Evolutionary conservation across 2,113 vertebrate genomes (phyloP).

Genomic region (Ciconia boyciana): DNA sequence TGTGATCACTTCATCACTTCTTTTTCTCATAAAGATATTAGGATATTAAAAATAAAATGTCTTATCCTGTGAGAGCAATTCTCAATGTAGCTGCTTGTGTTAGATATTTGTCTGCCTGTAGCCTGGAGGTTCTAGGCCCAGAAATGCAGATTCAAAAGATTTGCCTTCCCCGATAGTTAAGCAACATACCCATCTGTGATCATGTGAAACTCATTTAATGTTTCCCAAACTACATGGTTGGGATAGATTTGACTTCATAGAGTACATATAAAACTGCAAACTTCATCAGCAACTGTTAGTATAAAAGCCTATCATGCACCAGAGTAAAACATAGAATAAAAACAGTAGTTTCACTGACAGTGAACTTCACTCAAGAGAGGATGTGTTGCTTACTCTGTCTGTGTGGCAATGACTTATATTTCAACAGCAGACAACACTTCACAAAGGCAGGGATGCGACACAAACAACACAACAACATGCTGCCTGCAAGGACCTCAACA

Average conservation of each 20-base stretch:
- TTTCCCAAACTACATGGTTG: not conserved
- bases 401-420: not conserved
- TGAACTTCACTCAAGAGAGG: not conserved
- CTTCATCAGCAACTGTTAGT: not conserved
- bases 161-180: not conserved
- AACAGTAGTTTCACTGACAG: not conserved
- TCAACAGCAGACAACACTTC: not conserved
- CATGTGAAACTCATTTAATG: not conserved
- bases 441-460: not conserved
- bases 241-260: not conserved
- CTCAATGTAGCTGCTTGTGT: not conserved
- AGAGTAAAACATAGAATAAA: not conserved
- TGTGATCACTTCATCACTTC: not conserved
- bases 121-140: not conserved
- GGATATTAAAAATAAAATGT: not conserved
- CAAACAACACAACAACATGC: accelerated
- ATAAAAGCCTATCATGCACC: not conserved
- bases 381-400: not conserved
- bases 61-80: not conserved
- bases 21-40: not conserved
- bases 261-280: not conserved
- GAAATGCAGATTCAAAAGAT: not conserved
- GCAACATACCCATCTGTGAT: not conserved
- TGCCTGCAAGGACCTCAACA: not conserved
- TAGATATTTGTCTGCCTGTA: not conserved